These are phyloP conservation scores for Echeneis naucrates DNA, from an alignment of 2,797 vertebrate species.

Conservation along the genomic window DNA sequence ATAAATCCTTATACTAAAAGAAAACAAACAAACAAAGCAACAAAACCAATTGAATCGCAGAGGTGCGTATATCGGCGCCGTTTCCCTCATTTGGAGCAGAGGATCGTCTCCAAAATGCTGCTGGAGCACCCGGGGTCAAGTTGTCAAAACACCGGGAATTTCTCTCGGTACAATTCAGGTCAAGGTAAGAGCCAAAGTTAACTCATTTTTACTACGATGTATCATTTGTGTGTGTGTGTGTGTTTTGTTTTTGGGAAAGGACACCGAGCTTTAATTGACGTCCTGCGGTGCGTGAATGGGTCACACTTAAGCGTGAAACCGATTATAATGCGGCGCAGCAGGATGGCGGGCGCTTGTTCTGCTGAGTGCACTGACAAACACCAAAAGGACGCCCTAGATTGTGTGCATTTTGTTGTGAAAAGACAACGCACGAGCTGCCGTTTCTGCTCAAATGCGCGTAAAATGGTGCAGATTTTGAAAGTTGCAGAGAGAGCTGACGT, in stretches of 20 bases:
- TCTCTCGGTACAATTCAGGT: conserved; percentile 82
- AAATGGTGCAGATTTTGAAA: not conserved
- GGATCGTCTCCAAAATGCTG: conserved; percentile 78
- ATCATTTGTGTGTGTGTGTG: not conserved
- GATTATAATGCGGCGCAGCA: conserved; percentile 33
- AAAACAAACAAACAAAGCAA: too few relatives aligned
- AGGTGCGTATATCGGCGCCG: not conserved
- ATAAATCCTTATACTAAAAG: not conserved
- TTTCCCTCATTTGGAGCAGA: conserved; percentile 9
- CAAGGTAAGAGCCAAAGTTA: conserved; percentile 84
- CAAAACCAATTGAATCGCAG: not conserved
- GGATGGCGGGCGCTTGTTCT: conserved; percentile 10
- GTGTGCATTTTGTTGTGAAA: conserved; percentile 1
- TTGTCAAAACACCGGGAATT: conserved; percentile 81
- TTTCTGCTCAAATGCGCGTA: too few relatives aligned
- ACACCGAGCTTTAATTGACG: not conserved
- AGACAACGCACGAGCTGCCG: not conserved
- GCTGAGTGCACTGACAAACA: conserved; percentile 35
- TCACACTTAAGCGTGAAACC: conserved; percentile 56
- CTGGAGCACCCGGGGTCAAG: conserved; percentile 88
- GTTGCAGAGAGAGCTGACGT: not conserved
- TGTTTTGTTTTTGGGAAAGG: not conserved
- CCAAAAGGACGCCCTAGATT: conserved; percentile 25
- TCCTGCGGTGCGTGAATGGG: conserved; percentile 27
- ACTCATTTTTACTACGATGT: not conserved